phyloP scores from a whole-genome alignment of 2,113 vertebrate genomes.

The Martes martes region DNA sequence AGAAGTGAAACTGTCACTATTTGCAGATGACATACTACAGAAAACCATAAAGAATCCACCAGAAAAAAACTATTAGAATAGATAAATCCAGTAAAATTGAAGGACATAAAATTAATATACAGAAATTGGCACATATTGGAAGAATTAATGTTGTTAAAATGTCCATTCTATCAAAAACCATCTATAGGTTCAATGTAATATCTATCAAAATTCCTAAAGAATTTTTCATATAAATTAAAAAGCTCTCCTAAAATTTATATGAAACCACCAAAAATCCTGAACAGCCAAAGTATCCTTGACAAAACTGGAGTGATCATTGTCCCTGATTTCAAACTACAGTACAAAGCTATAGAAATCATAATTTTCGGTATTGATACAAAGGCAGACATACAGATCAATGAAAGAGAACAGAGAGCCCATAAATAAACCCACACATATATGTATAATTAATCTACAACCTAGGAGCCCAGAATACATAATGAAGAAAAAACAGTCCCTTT shows the following conservation, averaged over 20 bases:
- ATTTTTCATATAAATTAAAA: neutral
- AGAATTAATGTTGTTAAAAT: neutral
- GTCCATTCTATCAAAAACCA: neutral
- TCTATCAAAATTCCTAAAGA: neutral
- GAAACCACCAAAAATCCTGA: neutral
- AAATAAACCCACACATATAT: neutral
- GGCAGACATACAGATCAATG: neutral
- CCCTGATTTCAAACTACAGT: neutral
- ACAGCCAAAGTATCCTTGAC: neutral
- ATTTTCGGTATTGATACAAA: too few relatives aligned
- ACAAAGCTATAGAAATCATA: neutral
- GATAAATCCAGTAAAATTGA: neutral
- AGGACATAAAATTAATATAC: neutral
- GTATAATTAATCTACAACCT: neutral
- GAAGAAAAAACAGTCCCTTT: neutral
- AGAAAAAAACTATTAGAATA: neutral
- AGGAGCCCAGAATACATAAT: neutral
- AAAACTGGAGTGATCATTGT: neutral
- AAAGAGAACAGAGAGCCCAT: neutral
- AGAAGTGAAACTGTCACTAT: neutral
- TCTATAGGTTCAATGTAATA: neutral
- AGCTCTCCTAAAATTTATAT: neutral
- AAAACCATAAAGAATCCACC: neutral
- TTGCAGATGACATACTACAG: neutral
- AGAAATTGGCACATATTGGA: neutral